Percentiles rank a stretch among this genome's conserved stretches.
These are phyloP conservation scores for Tipula vernalis DNA, from an alignment of 2,888 invertebrate species.

Conservation along the genomic window DNA sequence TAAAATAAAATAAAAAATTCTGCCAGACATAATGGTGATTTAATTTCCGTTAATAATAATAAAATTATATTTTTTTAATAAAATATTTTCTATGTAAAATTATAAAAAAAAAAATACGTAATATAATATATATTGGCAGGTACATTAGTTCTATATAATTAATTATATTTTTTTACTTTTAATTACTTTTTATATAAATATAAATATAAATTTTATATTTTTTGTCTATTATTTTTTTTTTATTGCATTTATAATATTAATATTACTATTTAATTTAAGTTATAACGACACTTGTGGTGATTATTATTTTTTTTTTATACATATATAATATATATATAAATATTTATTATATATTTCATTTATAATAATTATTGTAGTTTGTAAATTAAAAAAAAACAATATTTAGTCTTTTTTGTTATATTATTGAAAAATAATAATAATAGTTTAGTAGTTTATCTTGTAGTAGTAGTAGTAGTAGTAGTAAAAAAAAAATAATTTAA, in stretches of 20 bases:
- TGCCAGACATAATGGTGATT: background rate
- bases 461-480: background rate
- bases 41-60: background rate
- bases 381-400: background rate
- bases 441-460: background rate
- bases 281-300: slow-evolving; percentile 25
- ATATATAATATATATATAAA: slow-evolving; percentile 1
- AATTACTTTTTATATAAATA: slow-evolving; percentile 11
- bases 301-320: slow-evolving; percentile 8
- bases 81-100: slow-evolving; percentile 7
- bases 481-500: background rate
- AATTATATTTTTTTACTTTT: slow-evolving; percentile 12
- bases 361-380: background rate
- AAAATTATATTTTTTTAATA: background rate
- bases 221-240: slow-evolving; percentile 6
- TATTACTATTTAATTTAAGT: slow-evolving; percentile 12
- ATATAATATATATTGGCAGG: slow-evolving; percentile 23
- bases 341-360: background rate
- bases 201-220: slow-evolving; percentile 8
- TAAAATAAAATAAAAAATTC: background rate
- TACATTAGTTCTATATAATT: slow-evolving; percentile 33
- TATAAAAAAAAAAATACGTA: background rate
- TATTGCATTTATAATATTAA: slow-evolving; percentile 10
- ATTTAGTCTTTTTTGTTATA: background rate
- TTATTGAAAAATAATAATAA: slow-evolving; percentile 4